phyloP scores from a whole-genome alignment of 1,140 invertebrate species.

The Amphibalanus amphitrite region DNA sequence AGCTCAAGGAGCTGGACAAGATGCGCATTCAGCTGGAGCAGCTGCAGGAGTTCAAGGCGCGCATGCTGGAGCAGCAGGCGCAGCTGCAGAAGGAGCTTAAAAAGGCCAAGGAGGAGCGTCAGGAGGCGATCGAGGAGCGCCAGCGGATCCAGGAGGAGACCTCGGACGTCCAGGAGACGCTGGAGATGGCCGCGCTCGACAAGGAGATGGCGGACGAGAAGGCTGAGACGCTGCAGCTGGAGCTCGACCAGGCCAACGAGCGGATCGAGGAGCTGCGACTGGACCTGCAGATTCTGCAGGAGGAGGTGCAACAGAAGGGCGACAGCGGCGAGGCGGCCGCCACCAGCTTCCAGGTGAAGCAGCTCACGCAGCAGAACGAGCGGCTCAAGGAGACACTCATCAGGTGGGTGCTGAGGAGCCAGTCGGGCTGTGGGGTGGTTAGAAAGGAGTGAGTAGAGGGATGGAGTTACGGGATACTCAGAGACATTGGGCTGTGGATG shows the following conservation, averaged over 20 bases:
- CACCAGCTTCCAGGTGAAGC: constrained; percentile 73
- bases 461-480: no score
- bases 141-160: constrained; percentile 78
- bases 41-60: constrained; percentile 76
- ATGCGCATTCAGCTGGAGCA: constrained; percentile 72
- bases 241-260: constrained; percentile 74
- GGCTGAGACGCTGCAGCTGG: constrained; percentile 72
- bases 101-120: constrained; percentile 56
- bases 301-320: constrained; percentile 60
- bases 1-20: constrained; percentile 77
- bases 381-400: constrained; percentile 81
- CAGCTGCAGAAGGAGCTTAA: constrained; percentile 59
- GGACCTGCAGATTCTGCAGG: constrained; percentile 82
- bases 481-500: no score
- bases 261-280: constrained; percentile 65
- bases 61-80: constrained; percentile 78
- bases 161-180: constrained; percentile 72
- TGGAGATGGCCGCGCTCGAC: constrained; percentile 94
- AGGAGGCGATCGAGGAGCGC: constrained; percentile 66
- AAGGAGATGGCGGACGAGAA: constrained; percentile 99
- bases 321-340: constrained; percentile 29
- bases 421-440: no score
- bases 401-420: constrained; percentile 33
- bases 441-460: no score
- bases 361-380: constrained; percentile 85